Conservation (phyloP, 2,113 vertebrate genomes). For the Prunella fulvescens region DNA sequence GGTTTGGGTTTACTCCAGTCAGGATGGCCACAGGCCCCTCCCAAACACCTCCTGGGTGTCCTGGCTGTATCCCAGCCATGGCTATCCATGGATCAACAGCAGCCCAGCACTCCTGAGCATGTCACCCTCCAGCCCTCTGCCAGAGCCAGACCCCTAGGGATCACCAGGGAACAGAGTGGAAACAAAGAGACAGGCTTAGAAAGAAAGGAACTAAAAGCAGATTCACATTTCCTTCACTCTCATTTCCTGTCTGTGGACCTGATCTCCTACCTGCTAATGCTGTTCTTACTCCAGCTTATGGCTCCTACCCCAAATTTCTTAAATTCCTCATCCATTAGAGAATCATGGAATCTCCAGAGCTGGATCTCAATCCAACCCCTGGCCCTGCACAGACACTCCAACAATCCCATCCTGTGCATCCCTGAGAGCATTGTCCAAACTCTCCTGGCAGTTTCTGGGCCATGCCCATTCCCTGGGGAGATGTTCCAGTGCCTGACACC, state of each 20-base stretch:
- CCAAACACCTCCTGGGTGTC: neutral
- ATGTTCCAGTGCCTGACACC: neutral
- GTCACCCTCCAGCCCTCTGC: neutral
- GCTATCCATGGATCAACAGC: neutral
- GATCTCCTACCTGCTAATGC: neutral
- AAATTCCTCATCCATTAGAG: neutral
- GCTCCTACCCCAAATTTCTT: neutral
- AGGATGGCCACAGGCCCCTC: accelerated
- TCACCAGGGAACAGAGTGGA: accelerated
- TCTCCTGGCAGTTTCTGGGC: accelerated
- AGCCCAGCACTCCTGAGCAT: neutral
- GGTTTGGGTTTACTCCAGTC: neutral
- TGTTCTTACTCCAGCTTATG: neutral
- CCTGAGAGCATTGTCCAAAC: accelerated
- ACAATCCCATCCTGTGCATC: neutral
- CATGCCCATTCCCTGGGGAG: neutral
- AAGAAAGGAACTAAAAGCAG: neutral
- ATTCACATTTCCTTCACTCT: neutral
- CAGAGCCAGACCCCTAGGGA: neutral
- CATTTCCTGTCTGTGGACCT: neutral
- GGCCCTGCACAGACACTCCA: neutral
- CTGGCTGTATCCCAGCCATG: accelerated
- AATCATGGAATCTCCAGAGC: neutral
- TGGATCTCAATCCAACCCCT: neutral
- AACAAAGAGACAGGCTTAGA: accelerated